Base-by-base conservation (phyloP, 2,888 invertebrate genomes). In the Ectemnius lituratus region DNA sequence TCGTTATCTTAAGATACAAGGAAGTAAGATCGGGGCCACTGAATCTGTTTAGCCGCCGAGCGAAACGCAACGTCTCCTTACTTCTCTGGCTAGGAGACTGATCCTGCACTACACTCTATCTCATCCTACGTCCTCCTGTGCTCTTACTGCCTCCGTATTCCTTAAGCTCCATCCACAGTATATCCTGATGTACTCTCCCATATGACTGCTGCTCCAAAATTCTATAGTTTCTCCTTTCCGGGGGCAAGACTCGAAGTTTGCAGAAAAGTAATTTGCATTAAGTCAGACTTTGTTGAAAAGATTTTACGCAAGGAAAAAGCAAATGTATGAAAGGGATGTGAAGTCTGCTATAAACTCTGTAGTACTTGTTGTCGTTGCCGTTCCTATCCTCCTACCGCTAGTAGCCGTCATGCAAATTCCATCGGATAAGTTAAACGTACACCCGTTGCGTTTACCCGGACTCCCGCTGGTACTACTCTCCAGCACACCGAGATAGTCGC, bases 1-100 rank as follows among this genome's bases (percentile, higher is more conserved):
- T 76, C 67, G 67, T 77, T 69, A 76, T 72, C 59, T 67, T 65
- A 62, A 76, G 72, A 70, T 75, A 71, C 73, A 59, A 57, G 63
- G 63, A 68, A 67, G 56, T 80, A 78, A 82, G 84, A 84, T 84
- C 78, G 78, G 49, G 80, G 78, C 82, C 78, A 83, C 77, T 84
- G 84, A 83, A 83, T 84, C 78, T 76, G 69, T 66, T 82, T 82
- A 80, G 66, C 67, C 60, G 66, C n/a, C 59, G 62, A 62, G 64
- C 56, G 70, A 75, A 80, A 76, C 71, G 74, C 74, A 58, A 70
- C 67, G 70, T 60, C 74, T 49, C 8, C 49, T 14, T n/a, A 46
- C 27, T 11, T 14, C 52, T 37, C 37, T 8, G 8, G 37, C 37
- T 11, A 37, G 37, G 62, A 4, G 56, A 27, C 47, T 37, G 28